phyloP scores from a whole-genome alignment of 2,888 invertebrate species.

The Micoletzkya japonica region DNA sequence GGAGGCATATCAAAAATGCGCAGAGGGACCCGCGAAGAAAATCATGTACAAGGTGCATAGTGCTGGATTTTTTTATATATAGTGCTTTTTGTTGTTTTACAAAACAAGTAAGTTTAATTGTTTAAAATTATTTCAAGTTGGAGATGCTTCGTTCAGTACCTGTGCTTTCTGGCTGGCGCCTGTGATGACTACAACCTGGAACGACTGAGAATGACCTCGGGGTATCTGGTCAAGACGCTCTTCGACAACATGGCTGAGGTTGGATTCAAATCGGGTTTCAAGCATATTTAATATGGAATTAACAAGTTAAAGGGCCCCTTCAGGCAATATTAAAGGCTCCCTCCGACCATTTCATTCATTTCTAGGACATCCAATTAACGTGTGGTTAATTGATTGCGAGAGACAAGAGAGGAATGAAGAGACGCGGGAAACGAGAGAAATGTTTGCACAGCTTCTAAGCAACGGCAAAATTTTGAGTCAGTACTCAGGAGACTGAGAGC shows the following conservation, averaged over 20 bases:
- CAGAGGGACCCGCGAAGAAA: conserved; percentile 14
- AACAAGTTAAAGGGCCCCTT: no score
- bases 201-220: conserved; percentile 15
- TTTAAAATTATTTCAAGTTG: neutral
- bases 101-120: neutral
- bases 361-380: neutral
- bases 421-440: no score
- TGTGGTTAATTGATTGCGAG: neutral
- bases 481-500: neutral
- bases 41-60: conserved; percentile 13
- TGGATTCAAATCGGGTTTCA: neutral
- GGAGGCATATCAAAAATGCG: neutral
- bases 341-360: neutral
- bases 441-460: no score
- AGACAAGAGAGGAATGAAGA: no score
- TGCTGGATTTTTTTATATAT: neutral
- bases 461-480: no score
- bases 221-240: neutral
- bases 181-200: conserved; percentile 1
- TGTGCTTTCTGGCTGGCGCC: conserved; percentile 2
- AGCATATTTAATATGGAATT: neutral
- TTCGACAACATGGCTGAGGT: conserved; percentile 17
- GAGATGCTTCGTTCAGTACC: neutral
- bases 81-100: neutral
- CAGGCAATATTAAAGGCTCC: neutral